Evolutionary conservation across 2,888 invertebrate genomes (phyloP), one percentile per base, ranked within the genome.

Genomic region (Sinelater perroti): DNA sequence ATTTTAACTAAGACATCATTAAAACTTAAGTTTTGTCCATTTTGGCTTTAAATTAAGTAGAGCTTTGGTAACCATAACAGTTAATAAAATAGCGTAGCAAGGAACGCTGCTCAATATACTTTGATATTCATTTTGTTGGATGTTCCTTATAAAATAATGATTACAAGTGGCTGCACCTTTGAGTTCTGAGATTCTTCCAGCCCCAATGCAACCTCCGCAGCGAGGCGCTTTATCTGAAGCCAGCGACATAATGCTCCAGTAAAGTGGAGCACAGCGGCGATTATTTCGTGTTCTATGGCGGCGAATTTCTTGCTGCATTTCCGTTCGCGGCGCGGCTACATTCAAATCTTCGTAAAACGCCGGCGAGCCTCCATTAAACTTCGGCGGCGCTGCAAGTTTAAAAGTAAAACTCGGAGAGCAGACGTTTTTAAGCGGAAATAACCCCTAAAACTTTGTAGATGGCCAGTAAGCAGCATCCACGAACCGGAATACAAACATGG

Each of bases 361-460:
- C 44, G 28, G 44, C 30, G 50, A 49, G 46, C 16, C 52, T 49
- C 53, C 49, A 58, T 49, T 58, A 58, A 58, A 58, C 31, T 58
- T 53, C 49, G 44, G 40, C 47, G 6, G 28, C 38, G 47, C 40
- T 40, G 58, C 47, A 44, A 53, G 53, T 58, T 58, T 58, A 42
- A 54, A 58, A 57, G 57, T 57, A 57, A 51, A 57, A 57, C 51
- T 52, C 46, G 33, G 52, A 57, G 52, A 58, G 58, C 58, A 58
- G 58, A 58, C 57, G 57, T 57, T 58, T 58, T 58, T 58, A 58
- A 58, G 53, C 58, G 58, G 54, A 58, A 58, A 54, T 58, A 58
- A 58, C 58, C 58, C 51, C 53, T 54, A 54, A 58, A 58, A 58
- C 53, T 58, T 58, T 58, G 49, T 58, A 49, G 58, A 58, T 58